Evolutionary conservation across 2,888 invertebrate genomes (phyloP).

Genomic region (Napeogenes sylphis): DNA sequence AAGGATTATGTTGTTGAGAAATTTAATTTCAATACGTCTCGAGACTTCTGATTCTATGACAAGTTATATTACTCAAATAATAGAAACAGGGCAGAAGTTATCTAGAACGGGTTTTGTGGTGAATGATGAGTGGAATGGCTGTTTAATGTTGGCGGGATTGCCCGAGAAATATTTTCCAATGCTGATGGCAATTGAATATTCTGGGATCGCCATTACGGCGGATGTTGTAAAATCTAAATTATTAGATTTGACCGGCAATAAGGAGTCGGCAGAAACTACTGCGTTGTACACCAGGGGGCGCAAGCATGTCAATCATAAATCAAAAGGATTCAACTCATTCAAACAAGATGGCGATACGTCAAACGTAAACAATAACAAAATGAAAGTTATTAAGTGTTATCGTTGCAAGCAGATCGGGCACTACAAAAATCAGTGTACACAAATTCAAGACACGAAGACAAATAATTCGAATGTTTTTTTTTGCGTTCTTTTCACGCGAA

Average conservation of each 20-base stretch:
- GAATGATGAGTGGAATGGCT: constrained; percentile 16
- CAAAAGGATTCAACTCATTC: not conserved
- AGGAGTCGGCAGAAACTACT: not conserved
- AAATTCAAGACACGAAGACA: constrained; percentile 7
- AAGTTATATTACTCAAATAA: constrained; percentile 8
- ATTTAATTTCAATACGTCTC: constrained; percentile 16
- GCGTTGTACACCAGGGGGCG: constrained; percentile 1
- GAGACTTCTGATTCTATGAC: not conserved
- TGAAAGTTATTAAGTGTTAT: constrained; percentile 20
- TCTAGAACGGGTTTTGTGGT: constrained; percentile 9
- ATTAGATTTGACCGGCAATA: too few relatives aligned
- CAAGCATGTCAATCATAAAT: not conserved
- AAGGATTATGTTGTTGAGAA: constrained; percentile 7
- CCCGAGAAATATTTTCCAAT: constrained; percentile 18
- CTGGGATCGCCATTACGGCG: constrained; percentile 2
- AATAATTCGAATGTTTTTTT: not conserved
- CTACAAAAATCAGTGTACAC: constrained; percentile 21
- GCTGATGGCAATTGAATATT: constrained; percentile 16
- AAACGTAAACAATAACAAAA: not conserved
- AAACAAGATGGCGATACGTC: too few relatives aligned
- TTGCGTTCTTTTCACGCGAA: too few relatives aligned
- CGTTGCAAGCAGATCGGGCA: constrained; percentile 22
- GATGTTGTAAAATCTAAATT: not conserved
- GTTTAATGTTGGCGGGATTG: constrained; percentile 16
- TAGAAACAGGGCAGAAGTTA: constrained; percentile 13